Base-by-base conservation (phyloP, 1,140 invertebrate species). In the Sitophilus oryzae region DNA sequence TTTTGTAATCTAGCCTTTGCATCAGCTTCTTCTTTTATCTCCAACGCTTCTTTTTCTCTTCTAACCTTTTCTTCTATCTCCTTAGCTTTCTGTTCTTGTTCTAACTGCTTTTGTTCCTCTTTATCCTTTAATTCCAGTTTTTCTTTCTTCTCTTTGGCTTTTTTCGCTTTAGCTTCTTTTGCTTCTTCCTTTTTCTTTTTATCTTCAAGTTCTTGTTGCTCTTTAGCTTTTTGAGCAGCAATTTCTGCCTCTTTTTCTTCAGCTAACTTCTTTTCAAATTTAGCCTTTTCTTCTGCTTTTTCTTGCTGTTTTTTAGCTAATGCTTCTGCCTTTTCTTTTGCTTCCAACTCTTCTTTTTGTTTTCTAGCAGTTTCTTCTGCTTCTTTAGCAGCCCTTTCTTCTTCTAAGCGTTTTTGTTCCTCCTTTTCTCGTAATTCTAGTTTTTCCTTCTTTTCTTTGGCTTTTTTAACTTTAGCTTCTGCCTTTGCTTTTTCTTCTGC, bases 331-430 rank as follows among this genome's bases (percentile, higher is more conserved):
- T 37, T 22, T 42, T 52, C 40, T 49, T 60, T 48, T 52, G 41
- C 22, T 59, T 60, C 42, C 51, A 59, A 36, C 56, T 57, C 54
- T 37, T 61, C 62, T 64, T 46, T 70, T 71, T 44, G n/a, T n/a
- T n/a, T n/a, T n/a, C n/a, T n/a, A n/a, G n/a, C n/a, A n/a, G n/a
- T 46, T 54, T 65, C 25, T 11, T 30, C 25, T 30, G 25, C 25
- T 30, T 30, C 25, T 30, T 6, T 30, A 6, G 5, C 11, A 42
- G 38, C 21, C 36, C 49, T 42, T 46, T 60, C 47, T 50, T 44
- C 23, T 59, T 60, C 42, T 53, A n/a, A 59, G 3, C 47, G 45
- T 56, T 61, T 25, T 60, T 62, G 23, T 44, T 47, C 19, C 38
- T 61, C 37, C 46, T 58, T 40, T 52, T 58, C n/a, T n/a, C n/a